These are phyloP conservation scores for Gibbula magus DNA, from an alignment of 2,888 invertebrate genomes.

Conservation along the genomic window DNA sequence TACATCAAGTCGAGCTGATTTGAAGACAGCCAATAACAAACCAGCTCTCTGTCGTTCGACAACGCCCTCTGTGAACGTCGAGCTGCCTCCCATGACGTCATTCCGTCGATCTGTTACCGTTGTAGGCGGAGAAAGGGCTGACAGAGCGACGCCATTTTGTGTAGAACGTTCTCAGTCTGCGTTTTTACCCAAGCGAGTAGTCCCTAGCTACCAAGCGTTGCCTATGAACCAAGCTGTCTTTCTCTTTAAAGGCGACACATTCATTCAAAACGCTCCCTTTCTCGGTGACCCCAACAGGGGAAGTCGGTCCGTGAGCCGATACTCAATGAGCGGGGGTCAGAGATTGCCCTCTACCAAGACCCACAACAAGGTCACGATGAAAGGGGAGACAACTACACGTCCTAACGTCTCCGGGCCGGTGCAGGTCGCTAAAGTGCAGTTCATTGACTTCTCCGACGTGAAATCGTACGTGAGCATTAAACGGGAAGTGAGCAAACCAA, in stretches of 20 bases:
- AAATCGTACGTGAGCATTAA: neutral
- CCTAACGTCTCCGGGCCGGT: neutral
- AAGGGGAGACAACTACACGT: neutral
- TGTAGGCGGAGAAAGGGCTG: neutral
- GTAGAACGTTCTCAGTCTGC: neutral
- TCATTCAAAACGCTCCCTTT: conserved; percentile 5
- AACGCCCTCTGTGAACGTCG: neutral
- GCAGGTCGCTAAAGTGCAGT: conserved; percentile 22
- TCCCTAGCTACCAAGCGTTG: neutral
- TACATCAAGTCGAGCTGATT: neutral
- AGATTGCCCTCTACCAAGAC: neutral
- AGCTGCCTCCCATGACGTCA: neutral
- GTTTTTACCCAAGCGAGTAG: conserved; percentile 3
- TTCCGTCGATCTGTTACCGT: neutral
- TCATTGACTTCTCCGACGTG: conserved; percentile 22
- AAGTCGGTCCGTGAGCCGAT: neutral
- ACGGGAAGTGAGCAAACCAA: neutral
- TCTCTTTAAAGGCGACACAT: conserved; percentile 13
- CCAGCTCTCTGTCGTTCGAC: neutral
- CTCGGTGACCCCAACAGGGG: conserved; percentile 6
- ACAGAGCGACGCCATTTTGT: neutral
- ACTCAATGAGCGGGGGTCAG: neutral
- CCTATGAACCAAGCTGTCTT: conserved; percentile 23
- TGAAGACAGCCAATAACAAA: neutral
- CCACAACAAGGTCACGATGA: neutral